phyloP scores from a whole-genome alignment of 2,888 invertebrate genomes.

The Melolontha melolontha region DNA sequence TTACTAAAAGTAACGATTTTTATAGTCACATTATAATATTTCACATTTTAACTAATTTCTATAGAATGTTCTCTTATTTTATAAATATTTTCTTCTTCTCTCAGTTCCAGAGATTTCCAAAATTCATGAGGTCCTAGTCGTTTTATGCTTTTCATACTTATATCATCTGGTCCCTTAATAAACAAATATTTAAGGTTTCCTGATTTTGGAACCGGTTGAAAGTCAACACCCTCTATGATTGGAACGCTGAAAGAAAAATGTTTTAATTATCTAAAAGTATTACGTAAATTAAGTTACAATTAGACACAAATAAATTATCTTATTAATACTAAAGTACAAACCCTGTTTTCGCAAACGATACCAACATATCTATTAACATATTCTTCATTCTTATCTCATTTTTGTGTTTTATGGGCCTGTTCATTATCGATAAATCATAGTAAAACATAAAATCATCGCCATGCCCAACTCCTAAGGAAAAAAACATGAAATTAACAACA shows the following conservation, averaged over 20 bases:
- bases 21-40: no score
- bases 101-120: slow-evolving; percentile 39
- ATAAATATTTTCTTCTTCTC: slow-evolving; percentile 41
- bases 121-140: slow-evolving; percentile 34
- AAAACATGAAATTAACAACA: neutral
- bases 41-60: neutral
- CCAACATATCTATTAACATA: slow-evolving; percentile 30
- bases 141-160: slow-evolving; percentile 37
- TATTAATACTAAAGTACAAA: neutral
- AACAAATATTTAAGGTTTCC: slow-evolving; percentile 39
- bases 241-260: slow-evolving; percentile 23
- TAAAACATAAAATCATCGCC: slow-evolving; percentile 33
- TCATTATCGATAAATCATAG: slow-evolving; percentile 5
- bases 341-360: slow-evolving; percentile 38
- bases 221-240: slow-evolving; percentile 20
- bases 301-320: neutral
- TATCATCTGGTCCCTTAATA: slow-evolving; percentile 39
- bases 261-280: no score
- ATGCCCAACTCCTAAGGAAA: slow-evolving; percentile 34
- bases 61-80: neutral
- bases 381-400: slow-evolving; percentile 36
- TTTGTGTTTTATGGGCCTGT: slow-evolving; percentile 2
- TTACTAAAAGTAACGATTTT: no score
- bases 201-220: slow-evolving; percentile 27
- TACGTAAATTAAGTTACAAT: neutral